Evolutionary conservation across 2,113 vertebrate genomes (phyloP).

Genomic region (Zeus faber): DNA sequence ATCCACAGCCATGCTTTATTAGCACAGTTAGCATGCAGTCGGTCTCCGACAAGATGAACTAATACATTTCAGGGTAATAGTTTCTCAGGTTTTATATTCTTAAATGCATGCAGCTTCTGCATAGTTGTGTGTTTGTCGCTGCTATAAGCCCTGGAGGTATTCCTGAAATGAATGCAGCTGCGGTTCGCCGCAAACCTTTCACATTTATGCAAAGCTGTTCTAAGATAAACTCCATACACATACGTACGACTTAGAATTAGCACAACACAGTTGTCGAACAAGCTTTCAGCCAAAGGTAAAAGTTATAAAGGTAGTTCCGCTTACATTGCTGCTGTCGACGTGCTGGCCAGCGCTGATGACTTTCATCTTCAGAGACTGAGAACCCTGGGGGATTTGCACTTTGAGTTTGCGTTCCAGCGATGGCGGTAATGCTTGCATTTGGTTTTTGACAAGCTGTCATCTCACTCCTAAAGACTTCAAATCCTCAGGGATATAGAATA

Average conservation of each 20-base stretch:
- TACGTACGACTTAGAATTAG: background rate
- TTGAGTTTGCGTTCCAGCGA: background rate
- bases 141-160: too few species aligned
- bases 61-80: too few species aligned
- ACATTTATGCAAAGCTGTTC: too few species aligned
- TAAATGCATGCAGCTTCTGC: too few species aligned
- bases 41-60: too few species aligned
- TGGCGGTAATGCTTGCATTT: background rate
- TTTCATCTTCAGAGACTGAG: conserved; percentile 18
- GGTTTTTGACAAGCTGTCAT: conserved; percentile 16
- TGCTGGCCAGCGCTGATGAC: conserved; percentile 1
- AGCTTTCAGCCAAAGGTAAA: background rate
- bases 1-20: too few species aligned
- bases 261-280: background rate
- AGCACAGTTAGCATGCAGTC: too few species aligned
- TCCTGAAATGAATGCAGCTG: too few species aligned
- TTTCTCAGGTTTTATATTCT: too few species aligned
- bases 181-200: too few species aligned
- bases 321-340: background rate
- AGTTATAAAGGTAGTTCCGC: background rate
- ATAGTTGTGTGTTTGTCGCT: too few species aligned
- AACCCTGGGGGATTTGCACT: conserved; percentile 1
- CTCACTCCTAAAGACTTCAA: conserved; percentile 2
- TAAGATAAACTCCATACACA: background rate
- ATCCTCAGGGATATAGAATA: conserved; percentile 3